These are phyloP conservation scores for Pelmatolapia mariae DNA, from an alignment of 2,113 vertebrate genomes.

Conservation along the genomic window DNA sequence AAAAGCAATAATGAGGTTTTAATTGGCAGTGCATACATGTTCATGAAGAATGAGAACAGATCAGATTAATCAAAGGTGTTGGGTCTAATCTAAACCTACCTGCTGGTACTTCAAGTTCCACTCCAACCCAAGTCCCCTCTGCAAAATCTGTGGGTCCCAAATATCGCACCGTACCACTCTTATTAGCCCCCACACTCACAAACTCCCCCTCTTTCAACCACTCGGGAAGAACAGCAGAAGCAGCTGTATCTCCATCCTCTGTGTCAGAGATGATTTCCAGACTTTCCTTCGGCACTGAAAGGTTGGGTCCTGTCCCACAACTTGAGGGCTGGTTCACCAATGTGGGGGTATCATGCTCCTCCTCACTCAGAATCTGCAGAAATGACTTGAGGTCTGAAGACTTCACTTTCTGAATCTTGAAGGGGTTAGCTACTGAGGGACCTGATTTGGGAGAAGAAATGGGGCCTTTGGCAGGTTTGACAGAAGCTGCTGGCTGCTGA, in stretches of 20 bases:
- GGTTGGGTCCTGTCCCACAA: background rate
- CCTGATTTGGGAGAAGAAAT: background rate
- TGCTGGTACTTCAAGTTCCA: conserved; percentile 89
- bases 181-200: conserved; percentile 82
- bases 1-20: background rate
- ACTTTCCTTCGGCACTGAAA: conserved; percentile 55
- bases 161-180: conserved; percentile 80
- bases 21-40: background rate
- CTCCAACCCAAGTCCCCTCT: conserved; percentile 88
- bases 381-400: conserved; percentile 87
- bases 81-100: conserved; percentile 67
- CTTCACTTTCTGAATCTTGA: conserved; percentile 86
- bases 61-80: background rate
- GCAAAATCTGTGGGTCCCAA: conserved; percentile 88
- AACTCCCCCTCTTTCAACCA: conserved; percentile 91
- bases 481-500: background rate
- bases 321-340: background rate
- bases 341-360: background rate
- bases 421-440: conserved; percentile 66
- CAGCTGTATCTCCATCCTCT: conserved; percentile 60
- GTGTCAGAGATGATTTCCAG: conserved; percentile 78
- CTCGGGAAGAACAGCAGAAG: conserved; percentile 64
- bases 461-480: background rate
- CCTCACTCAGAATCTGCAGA: conserved; percentile 47
- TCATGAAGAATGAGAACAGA: background rate